Conservation (phyloP, 2,888 invertebrate species). For the Macaria liturata region DNA sequence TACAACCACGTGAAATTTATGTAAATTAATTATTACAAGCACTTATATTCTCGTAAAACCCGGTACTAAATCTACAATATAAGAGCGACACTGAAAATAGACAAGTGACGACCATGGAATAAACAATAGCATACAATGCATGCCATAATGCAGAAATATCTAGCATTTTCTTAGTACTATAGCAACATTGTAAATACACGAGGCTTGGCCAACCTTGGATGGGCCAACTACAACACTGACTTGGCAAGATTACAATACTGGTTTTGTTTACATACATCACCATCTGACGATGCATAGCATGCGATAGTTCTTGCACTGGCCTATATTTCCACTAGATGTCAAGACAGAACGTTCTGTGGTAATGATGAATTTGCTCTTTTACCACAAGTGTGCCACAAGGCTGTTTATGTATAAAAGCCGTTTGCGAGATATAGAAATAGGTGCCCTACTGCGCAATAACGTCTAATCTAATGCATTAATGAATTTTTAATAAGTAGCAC, state of each 20-base stretch:
- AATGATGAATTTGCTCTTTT: background rate
- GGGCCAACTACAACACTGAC: conserved; percentile 22
- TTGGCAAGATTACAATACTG: conserved; percentile 46
- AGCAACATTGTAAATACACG: conserved; percentile 3
- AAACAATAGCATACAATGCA: no score
- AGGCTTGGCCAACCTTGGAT: conserved; percentile 10
- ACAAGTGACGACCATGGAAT: no score
- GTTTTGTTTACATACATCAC: conserved; percentile 34
- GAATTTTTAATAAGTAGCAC: no score
- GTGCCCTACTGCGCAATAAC: background rate
- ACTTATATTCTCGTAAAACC: no score
- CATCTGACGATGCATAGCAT: conserved; percentile 27
- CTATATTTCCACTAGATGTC: conserved; percentile 6
- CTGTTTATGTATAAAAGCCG: background rate
- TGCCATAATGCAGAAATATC: background rate
- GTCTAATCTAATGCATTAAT: background rate
- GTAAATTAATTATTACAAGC: no score
- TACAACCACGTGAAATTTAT: no score
- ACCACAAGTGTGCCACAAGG: background rate
- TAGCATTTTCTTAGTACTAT: background rate
- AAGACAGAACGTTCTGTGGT: background rate
- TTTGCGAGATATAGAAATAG: background rate
- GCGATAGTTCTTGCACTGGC: conserved; percentile 19
- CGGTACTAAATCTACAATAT: no score
- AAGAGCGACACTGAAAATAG: no score